Conservation (phyloP, 2,888 invertebrate genomes). For the Mimas tiliae region DNA sequence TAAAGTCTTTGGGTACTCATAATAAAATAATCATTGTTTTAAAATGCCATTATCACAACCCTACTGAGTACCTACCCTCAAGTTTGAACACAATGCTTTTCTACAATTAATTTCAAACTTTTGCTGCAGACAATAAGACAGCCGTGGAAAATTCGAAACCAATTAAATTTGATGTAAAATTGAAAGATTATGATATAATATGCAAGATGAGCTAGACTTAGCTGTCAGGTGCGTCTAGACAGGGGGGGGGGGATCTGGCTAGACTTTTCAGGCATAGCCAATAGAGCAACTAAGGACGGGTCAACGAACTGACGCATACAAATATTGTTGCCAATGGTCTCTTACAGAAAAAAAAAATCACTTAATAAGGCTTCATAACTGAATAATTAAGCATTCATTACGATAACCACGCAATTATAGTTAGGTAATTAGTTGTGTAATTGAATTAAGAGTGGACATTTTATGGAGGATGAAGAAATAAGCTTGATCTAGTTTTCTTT, state of each 20-base stretch:
- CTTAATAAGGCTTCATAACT: too few species aligned
- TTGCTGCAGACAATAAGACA: neutral
- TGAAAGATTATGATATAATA: conserved; percentile 4
- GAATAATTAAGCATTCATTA: too few species aligned
- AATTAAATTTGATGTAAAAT: conserved; percentile 1
- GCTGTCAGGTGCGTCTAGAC: conserved; percentile 30
- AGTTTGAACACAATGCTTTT: neutral
- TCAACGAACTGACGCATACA: neutral
- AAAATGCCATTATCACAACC: neutral
- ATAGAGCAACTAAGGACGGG: conserved; percentile 6
- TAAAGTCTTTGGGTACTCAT: too few species aligned
- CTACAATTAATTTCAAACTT: neutral
- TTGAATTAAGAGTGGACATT: too few species aligned
- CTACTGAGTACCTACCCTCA: too few species aligned
- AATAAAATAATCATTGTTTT: too few species aligned
- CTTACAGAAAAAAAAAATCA: neutral
- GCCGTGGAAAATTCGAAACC: neutral
- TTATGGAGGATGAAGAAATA: too few species aligned
- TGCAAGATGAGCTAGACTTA: conserved; percentile 10
- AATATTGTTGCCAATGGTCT: neutral
- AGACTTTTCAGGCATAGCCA: conserved; percentile 13
- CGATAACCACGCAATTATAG: too few species aligned
- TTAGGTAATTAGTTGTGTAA: too few species aligned
- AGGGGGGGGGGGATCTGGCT: conserved; percentile 22
- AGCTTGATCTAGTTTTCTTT: too few species aligned